Base-by-base conservation (phyloP, 2,888 invertebrate species). In the Sarcophaga subvicina region DNA sequence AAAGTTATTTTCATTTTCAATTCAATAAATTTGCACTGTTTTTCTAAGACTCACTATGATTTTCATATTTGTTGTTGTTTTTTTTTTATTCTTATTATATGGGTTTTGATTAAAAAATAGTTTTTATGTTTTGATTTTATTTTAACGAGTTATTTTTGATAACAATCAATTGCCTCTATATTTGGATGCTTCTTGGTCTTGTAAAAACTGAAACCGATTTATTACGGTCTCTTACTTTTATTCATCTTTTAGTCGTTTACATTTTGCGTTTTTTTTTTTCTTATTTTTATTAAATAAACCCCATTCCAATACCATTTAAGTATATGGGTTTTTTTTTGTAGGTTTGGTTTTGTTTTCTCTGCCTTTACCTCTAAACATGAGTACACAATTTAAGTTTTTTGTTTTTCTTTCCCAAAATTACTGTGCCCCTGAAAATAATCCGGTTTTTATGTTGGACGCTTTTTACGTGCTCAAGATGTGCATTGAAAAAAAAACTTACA, bases 361-460 rank as follows among this genome's bases (percentile, higher is more conserved):
- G 89, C 85, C 76, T 87, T 83, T 87, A 84, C 88, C 90, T 90
- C 89, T 90, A 66, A 54, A 54, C 12, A 12, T 54, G 54, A 17
- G 17, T 54, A 54, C 14, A 54, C 54, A 54, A 54, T 17, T 54
- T 63, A 86, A 80, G 85, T 91, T 75, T 66, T 12, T 59, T 71
- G 17, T 49, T 25, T 70, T 62, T 11, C 22, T 71, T 80, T 75
- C 45, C 17, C 37, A 37, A 37, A 37, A 14, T 49, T 60, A 73
- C 14, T 71, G 11, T 92, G 91, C 90, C 91, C 91, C 89, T 91
- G 92, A 92, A 91, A 90, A 90, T 78, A 89, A 89, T 91, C 91
- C 89, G 91, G 92, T 91, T 91, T 91, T 90, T 80, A 70, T 79
- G 75, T 10, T 69, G 14, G 17, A 11, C 63, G 14, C 20, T 27